A percentile compares a stretch with the other conserved stretches of the same genome.
Evolutionary conservation across 2,113 vertebrate genomes (phyloP).

Genomic region (Oryzias celebensis): DNA sequence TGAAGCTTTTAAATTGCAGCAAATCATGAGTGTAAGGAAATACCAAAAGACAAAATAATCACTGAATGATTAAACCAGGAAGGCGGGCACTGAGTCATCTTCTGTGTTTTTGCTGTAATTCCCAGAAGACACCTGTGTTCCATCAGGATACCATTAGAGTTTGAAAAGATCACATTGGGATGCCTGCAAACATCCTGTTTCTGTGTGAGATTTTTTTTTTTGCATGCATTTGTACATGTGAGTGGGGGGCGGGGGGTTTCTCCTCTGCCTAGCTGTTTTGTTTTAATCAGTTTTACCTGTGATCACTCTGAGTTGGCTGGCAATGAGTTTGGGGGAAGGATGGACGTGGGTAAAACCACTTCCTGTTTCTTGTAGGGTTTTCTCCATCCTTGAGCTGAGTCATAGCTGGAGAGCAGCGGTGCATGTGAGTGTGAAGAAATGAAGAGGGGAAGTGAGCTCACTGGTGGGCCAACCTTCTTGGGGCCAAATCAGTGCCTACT

Average conservation of each 20-base stretch:
- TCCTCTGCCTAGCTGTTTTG: conserved; percentile 58
- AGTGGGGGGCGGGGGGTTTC: background rate
- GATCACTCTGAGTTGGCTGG: conserved; percentile 68
- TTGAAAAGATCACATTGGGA: conserved; percentile 55
- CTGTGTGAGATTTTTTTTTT: conserved; percentile 35
- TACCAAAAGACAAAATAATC: conserved; percentile 69
- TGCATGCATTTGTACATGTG: conserved; percentile 14
- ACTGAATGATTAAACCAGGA: conserved; percentile 68
- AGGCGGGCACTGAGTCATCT: conserved; percentile 65
- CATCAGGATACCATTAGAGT: conserved; percentile 68
- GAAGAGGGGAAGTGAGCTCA: conserved; percentile 72
- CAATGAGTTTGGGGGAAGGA: conserved; percentile 65
- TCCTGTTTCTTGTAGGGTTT: conserved; percentile 59
- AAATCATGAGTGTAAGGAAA: conserved; percentile 56
- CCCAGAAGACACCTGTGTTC: conserved; percentile 71
- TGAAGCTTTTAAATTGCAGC: conserved; percentile 30
- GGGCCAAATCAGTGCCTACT: conserved; percentile 66
- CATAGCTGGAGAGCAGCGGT: conserved; percentile 64
- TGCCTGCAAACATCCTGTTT: conserved; percentile 68
- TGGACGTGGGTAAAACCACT: conserved; percentile 67
- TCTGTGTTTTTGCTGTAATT: conserved; percentile 49
- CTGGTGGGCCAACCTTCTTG: conserved; percentile 57
- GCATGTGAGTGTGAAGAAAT: conserved; percentile 68
- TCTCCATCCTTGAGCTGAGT: conserved; percentile 55
- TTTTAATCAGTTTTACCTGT: conserved; percentile 75